Evolutionary conservation across 2,888 invertebrate species (phyloP).

Genomic region (Tuberolachnus salignus): DNA sequence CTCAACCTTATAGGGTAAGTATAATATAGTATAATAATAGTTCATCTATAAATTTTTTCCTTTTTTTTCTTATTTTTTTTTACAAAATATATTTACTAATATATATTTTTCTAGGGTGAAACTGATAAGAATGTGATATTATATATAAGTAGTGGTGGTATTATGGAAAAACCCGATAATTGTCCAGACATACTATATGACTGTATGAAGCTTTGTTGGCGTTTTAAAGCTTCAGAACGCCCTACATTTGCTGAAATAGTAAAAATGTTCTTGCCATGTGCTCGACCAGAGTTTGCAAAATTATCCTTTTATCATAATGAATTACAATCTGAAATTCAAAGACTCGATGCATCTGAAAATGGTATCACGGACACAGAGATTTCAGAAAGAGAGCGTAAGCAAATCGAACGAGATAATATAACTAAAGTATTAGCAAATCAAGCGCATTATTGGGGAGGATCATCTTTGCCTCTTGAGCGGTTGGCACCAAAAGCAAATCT

Average conservation of each 20-base stretch:
- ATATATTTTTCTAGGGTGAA: constrained; percentile 69
- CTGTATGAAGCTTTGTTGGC: constrained; percentile 93
- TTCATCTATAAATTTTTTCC: no score
- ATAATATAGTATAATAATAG: background rate
- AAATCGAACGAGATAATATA: constrained; percentile 46
- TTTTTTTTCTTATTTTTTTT: constrained; percentile 13
- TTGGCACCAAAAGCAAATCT: constrained; percentile 54
- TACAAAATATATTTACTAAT: background rate
- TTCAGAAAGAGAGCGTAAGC: constrained; percentile 47
- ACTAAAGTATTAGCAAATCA: constrained; percentile 49
- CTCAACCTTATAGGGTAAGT: constrained; percentile 90
- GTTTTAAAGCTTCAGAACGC: constrained; percentile 76
- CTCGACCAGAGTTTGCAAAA: constrained; percentile 67
- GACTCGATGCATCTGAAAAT: constrained; percentile 44
- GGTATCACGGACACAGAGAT: constrained; percentile 43
- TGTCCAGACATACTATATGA: constrained; percentile 91
- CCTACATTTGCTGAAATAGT: constrained; percentile 87
- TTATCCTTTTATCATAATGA: constrained; percentile 72
- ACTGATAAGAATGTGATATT: constrained; percentile 91
- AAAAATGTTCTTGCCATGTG: constrained; percentile 72
- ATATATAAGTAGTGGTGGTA: constrained; percentile 87
- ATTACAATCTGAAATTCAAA: constrained; percentile 49
- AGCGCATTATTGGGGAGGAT: constrained; percentile 31
- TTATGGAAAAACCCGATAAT: constrained; percentile 94
- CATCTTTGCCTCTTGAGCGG: constrained; percentile 23